These are phyloP conservation scores for Sarcophaga carnaria DNA, from an alignment of 2,888 invertebrate species.

Conservation along the genomic window DNA sequence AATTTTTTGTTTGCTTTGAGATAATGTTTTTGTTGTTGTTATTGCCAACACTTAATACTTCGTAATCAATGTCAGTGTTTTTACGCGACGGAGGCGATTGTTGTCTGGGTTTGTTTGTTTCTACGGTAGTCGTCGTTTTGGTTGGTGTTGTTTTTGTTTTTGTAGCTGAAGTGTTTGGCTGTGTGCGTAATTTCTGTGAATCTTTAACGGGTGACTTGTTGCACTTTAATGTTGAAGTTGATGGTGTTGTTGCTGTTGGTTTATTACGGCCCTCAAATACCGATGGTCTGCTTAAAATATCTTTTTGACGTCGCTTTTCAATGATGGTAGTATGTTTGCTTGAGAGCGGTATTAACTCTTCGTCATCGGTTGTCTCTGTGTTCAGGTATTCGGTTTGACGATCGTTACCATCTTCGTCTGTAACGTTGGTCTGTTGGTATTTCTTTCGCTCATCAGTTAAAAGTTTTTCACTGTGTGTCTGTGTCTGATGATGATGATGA, in stretches of 20 bases:
- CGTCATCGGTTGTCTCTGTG: slow-evolving; percentile 59
- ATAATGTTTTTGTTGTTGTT: slow-evolving; percentile 46
- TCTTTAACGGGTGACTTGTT: slow-evolving; percentile 61
- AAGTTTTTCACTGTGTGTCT: slow-evolving; percentile 36
- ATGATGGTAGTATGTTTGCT: slow-evolving; percentile 76
- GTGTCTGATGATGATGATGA: slow-evolving; percentile 54
- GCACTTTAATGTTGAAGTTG: slow-evolving; percentile 44
- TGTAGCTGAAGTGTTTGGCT: slow-evolving; percentile 41
- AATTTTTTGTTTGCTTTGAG: slow-evolving; percentile 63
- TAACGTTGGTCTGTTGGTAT: slow-evolving; percentile 45
- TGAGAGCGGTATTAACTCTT: slow-evolving; percentile 71
- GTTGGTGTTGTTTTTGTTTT: slow-evolving; percentile 20
- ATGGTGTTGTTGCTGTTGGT: slow-evolving; percentile 38
- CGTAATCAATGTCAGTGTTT: slow-evolving; percentile 63
- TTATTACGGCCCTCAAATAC: slow-evolving; percentile 70
- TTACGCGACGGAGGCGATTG: slow-evolving; percentile 53
- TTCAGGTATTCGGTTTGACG: background rate
- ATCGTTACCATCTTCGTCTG: slow-evolving; percentile 16
- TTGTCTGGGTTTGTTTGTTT: slow-evolving; percentile 49
- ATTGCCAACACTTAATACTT: slow-evolving; percentile 47
- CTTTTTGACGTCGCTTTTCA: slow-evolving; percentile 80
- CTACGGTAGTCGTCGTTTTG: slow-evolving; percentile 18
- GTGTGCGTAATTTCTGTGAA: slow-evolving; percentile 60
- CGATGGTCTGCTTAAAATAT: slow-evolving; percentile 83
- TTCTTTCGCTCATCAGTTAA: slow-evolving; percentile 46